Evolutionary conservation across 2,113 vertebrate genomes (phyloP).

Genomic region (Physeter macrocephalus): DNA sequence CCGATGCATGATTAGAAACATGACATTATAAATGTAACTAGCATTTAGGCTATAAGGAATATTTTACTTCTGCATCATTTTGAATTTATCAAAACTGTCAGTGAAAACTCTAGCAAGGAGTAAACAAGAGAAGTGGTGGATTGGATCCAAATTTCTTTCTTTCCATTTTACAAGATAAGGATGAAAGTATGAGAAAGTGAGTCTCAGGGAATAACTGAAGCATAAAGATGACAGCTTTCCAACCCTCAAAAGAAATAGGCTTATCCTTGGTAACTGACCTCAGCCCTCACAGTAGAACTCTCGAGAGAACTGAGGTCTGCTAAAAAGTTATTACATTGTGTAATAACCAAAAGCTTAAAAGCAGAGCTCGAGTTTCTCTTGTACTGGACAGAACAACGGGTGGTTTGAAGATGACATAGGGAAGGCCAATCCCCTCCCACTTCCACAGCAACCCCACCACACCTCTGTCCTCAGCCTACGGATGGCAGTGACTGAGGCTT

Average conservation of each 20-base stretch:
- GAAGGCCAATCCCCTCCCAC: neutral
- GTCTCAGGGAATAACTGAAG: constrained; percentile 35
- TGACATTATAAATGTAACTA: constrained; percentile 30
- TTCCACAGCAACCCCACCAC: neutral
- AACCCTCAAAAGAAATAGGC: neutral
- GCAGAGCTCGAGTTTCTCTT: neutral
- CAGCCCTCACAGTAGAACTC: neutral
- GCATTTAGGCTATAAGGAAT: neutral
- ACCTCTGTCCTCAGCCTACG: neutral
- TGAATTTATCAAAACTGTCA: constrained; percentile 41
- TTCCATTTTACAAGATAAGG: constrained; percentile 48
- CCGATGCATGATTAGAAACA: neutral
- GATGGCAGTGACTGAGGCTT: neutral
- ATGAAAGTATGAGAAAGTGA: constrained; percentile 17
- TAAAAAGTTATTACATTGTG: constrained; percentile 16
- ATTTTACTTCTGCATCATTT: constrained; percentile 33
- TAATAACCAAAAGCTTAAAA: neutral
- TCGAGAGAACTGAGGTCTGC: neutral
- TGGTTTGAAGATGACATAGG: neutral
- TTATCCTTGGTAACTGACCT: neutral
- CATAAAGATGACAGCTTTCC: neutral
- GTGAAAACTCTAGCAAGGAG: neutral
- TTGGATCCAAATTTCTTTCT: constrained; percentile 10
- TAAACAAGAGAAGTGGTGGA: constrained; percentile 27
- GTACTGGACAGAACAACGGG: neutral